These are phyloP conservation scores for Forbesichthys agassizii DNA, from an alignment of 2,113 vertebrate genomes.

Conservation along the genomic window DNA sequence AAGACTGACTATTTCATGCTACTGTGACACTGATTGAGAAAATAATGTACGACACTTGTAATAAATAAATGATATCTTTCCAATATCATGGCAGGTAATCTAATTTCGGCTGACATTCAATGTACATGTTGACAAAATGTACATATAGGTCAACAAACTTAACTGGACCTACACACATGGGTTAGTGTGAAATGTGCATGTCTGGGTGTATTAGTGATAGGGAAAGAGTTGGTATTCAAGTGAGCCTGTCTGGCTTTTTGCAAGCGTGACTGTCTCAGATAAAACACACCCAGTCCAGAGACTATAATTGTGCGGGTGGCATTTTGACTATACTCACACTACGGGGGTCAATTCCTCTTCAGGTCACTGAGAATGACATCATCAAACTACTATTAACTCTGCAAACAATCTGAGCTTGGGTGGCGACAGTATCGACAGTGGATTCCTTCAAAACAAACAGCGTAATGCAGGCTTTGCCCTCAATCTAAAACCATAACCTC, in stretches of 20 bases:
- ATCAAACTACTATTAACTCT: constrained; percentile 80
- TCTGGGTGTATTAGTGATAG: constrained; percentile 9
- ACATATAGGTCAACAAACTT: constrained; percentile 66
- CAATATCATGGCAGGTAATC: constrained; percentile 59
- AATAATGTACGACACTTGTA: constrained; percentile 5
- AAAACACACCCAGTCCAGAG: constrained; percentile 65
- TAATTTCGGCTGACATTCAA: constrained; percentile 70
- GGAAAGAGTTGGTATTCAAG: neutral
- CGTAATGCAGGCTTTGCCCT: constrained; percentile 69
- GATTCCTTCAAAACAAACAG: constrained; percentile 70
- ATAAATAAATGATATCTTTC: constrained; percentile 77
- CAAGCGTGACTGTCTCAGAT: constrained; percentile 37
- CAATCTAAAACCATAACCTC: constrained; percentile 81
- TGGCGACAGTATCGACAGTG: constrained; percentile 57
- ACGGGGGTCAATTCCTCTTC: constrained; percentile 76
- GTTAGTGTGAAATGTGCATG: constrained; percentile 12
- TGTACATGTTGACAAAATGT: constrained; percentile 53
- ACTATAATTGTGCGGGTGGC: constrained; percentile 76
- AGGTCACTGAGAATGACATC: constrained; percentile 84
- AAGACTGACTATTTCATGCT: too few species aligned
- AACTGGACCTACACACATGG: constrained; percentile 26
- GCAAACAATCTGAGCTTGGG: constrained; percentile 70
- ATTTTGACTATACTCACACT: constrained; percentile 76
- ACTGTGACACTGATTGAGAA: neutral
- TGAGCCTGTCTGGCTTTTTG: constrained; percentile 9